These are phyloP conservation scores for Dichetophora obliterata DNA, from an alignment of 2,888 invertebrate species.

Conservation along the genomic window DNA sequence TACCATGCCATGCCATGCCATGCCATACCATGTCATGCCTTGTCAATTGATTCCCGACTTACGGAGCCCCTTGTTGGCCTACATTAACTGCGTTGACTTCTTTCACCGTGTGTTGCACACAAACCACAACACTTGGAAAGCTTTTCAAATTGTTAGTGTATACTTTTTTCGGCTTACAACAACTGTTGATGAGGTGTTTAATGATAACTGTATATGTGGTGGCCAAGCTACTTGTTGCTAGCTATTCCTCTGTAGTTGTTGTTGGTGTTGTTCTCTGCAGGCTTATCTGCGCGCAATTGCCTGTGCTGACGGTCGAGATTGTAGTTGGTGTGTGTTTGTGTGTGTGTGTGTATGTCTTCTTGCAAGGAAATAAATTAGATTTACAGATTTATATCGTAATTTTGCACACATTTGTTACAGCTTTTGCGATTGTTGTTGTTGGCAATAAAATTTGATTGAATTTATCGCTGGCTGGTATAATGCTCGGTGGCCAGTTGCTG, in stretches of 20 bases:
- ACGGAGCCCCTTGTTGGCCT: not conserved
- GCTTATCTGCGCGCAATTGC: constrained; percentile 20
- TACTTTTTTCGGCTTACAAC: constrained; percentile 21
- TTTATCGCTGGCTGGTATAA: not conserved
- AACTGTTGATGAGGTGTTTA: constrained; percentile 32
- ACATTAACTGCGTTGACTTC: not conserved
- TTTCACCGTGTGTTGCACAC: not conserved
- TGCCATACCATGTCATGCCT: not conserved
- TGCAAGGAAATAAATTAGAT: constrained; percentile 34
- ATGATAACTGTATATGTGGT: constrained; percentile 36
- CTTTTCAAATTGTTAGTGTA: constrained; percentile 16
- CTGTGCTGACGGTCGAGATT: not conserved
- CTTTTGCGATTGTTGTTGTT: constrained; percentile 17
- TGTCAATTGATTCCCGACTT: not conserved
- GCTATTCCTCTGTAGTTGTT: not conserved
- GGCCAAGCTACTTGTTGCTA: constrained; percentile 11
- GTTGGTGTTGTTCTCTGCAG: not conserved
- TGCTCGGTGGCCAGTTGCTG: not conserved
- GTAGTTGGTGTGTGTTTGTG: not conserved
- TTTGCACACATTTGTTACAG: constrained; percentile 20
- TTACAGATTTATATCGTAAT: constrained; percentile 32
- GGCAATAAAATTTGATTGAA: constrained; percentile 21
- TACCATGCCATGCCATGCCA: not conserved
- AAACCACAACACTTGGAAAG: not conserved
- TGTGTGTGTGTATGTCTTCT: not conserved